Evolutionary conservation across 2,888 invertebrate species (phyloP).

Genomic region (Oscheius sp.): DNA sequence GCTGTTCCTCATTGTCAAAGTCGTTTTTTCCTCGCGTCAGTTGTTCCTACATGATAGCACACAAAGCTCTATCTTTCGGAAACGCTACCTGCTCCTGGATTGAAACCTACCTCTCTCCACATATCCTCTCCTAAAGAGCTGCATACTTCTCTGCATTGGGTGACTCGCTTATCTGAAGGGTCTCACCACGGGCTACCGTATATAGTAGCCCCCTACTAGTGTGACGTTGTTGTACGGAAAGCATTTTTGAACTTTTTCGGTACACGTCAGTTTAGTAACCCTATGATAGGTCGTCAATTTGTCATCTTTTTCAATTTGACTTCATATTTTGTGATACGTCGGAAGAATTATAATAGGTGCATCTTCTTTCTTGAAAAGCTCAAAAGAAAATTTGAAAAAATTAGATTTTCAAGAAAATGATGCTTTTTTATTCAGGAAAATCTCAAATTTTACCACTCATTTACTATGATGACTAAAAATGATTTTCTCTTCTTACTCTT

Average conservation of each 20-base stretch:
- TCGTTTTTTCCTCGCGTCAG: constrained; percentile 17
- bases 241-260: constrained; percentile 10
- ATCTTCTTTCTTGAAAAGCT: too few relatives aligned
- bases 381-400: too few relatives aligned
- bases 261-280: constrained; percentile 22
- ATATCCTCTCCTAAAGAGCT: background rate
- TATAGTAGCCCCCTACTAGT: background rate
- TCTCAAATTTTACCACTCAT: too few relatives aligned
- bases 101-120: too few relatives aligned
- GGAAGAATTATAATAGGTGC: too few relatives aligned
- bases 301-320: too few relatives aligned
- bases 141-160: background rate
- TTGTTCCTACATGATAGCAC: constrained; percentile 3
- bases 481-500: background rate
- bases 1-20: constrained; percentile 20
- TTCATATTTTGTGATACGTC: too few relatives aligned
- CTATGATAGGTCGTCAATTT: too few relatives aligned
- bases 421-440: too few relatives aligned
- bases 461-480: too few relatives aligned
- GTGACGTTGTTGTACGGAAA: constrained; percentile 19
- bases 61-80: background rate
- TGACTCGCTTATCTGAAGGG: constrained; percentile 3
- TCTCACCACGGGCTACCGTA: constrained; percentile 26
- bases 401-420: too few relatives aligned
- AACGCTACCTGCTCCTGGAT: too few relatives aligned